A percentile compares a stretch with the other conserved stretches of the same genome.
Evolutionary conservation across 2,797 vertebrate genomes (phyloP).

Genomic region (Phrynocephalus vlangalii): DNA sequence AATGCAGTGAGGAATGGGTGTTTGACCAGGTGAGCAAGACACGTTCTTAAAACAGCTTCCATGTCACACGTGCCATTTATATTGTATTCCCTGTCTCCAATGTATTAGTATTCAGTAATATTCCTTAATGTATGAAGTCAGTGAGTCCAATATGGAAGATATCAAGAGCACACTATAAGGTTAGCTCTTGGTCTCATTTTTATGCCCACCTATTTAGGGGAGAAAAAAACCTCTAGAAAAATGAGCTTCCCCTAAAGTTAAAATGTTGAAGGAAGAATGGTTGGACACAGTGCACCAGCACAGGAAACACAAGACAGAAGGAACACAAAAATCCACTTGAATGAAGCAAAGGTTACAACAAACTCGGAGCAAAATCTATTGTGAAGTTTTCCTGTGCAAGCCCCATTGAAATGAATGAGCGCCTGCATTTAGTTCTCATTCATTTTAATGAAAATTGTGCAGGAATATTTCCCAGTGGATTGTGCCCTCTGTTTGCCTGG

Average conservation of each 20-base stretch:
- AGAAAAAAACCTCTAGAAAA: conserved; percentile 57
- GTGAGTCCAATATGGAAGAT: conserved; percentile 38
- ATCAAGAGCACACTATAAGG: conserved; percentile 54
- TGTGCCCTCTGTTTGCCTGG: conserved; percentile 55
- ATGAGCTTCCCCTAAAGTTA: conserved; percentile 70
- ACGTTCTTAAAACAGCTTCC: conserved; percentile 90
- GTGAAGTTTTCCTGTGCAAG: conserved; percentile 22
- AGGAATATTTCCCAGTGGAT: conserved; percentile 28
- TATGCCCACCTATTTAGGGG: conserved; percentile 54
- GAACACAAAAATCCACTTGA: conserved; percentile 87
- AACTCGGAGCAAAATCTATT: conserved; percentile 53
- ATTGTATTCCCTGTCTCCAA: conserved; percentile 50
- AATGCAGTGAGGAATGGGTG: conserved; percentile 99
- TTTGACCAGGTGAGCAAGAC: conserved; percentile 99
- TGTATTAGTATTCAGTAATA: conserved; percentile 52
- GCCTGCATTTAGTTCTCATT: not conserved
- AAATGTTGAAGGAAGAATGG: conserved; percentile 79
- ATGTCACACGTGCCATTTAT: conserved; percentile 97
- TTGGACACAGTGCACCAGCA: conserved; percentile 84
- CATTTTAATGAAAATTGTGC: conserved; percentile 39
- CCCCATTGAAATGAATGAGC: conserved; percentile 24
- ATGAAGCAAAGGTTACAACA: conserved; percentile 74
- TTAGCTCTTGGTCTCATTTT: conserved; percentile 64
- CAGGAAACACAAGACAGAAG: conserved; percentile 81
- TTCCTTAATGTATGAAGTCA: conserved; percentile 42